Evolutionary conservation across 2,797 vertebrate genomes (phyloP).

Genomic region (Brotula barbata): DNA sequence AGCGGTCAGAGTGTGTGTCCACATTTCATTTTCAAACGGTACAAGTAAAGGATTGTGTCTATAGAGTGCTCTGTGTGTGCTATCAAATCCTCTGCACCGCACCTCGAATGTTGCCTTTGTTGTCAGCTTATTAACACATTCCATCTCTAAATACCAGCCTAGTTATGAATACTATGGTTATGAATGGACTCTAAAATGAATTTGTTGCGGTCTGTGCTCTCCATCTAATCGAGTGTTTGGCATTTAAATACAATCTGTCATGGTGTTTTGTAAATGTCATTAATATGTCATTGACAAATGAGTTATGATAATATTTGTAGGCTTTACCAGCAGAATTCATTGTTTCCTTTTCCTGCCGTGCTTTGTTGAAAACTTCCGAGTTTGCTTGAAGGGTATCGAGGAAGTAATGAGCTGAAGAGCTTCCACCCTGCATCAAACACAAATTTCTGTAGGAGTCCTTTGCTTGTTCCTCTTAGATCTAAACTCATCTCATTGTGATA

Average conservation of each 20-base stretch:
- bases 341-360: slow-evolving; percentile 3
- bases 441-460: neutral
- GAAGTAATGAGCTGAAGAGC: neutral
- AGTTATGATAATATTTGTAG: slow-evolving; percentile 16
- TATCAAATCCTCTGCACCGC: neutral
- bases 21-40: slow-evolving; percentile 22
- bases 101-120: neutral
- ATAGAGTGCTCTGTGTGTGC: neutral
- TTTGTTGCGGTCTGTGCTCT: slow-evolving; percentile 1
- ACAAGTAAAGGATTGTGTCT: slow-evolving; percentile 16
- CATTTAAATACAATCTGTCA: slow-evolving; percentile 42
- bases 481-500: neutral
- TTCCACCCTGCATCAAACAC: neutral
- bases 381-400: neutral
- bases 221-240: slow-evolving; percentile 17
- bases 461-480: neutral
- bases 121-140: slow-evolving; percentile 9
- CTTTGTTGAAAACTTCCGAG: slow-evolving; percentile 9
- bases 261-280: slow-evolving; percentile 42
- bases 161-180: slow-evolving; percentile 5
- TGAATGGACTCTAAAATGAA: slow-evolving; percentile 1
- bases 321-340: neutral
- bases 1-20: slow-evolving; percentile 17
- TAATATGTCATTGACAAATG: slow-evolving; percentile 34
- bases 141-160: neutral